Percentiles rank a stretch among this genome's conserved stretches.
Evolutionary conservation across 2,797 vertebrate genomes (phyloP).

Genomic region (Gobio occitaniae): DNA sequence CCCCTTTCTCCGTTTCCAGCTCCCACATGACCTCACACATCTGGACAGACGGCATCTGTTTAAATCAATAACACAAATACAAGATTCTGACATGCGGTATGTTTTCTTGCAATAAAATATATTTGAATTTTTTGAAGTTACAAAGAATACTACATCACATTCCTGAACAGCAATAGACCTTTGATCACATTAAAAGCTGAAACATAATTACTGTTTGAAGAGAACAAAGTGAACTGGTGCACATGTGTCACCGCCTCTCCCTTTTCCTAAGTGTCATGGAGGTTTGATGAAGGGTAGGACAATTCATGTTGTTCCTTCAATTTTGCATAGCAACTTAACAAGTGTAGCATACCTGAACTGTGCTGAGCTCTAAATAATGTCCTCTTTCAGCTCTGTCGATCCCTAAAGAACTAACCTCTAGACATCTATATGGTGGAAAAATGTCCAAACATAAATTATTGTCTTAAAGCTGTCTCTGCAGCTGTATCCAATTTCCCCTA

Average conservation of each 20-base stretch:
- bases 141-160: conserved; percentile 11
- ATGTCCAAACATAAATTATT: conserved; percentile 35
- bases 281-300: conserved; percentile 19
- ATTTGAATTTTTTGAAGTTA: background rate
- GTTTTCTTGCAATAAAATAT: conserved; percentile 10
- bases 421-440: conserved; percentile 38
- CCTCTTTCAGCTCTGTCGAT: conserved; percentile 10
- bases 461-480: conserved; percentile 16
- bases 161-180: conserved; percentile 2
- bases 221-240: conserved; percentile 5
- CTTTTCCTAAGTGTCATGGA: conserved; percentile 14
- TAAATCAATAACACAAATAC: conserved; percentile 37
- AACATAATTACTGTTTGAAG: conserved; percentile 4
- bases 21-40: conserved; percentile 78
- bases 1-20: conserved; percentile 68
- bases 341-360: background rate
- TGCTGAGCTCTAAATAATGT: conserved; percentile 1
- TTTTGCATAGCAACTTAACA: conserved; percentile 19
- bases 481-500: conserved; percentile 48
- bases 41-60: conserved; percentile 72
- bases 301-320: conserved; percentile 4
- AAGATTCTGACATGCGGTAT: conserved; percentile 19
- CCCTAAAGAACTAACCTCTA: conserved; percentile 32
- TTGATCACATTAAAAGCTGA: conserved; percentile 19
- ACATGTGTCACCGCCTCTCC: background rate